phyloP scores from a whole-genome alignment of 2,888 invertebrate species.

The Rhogogaster chlorosoma region DNA sequence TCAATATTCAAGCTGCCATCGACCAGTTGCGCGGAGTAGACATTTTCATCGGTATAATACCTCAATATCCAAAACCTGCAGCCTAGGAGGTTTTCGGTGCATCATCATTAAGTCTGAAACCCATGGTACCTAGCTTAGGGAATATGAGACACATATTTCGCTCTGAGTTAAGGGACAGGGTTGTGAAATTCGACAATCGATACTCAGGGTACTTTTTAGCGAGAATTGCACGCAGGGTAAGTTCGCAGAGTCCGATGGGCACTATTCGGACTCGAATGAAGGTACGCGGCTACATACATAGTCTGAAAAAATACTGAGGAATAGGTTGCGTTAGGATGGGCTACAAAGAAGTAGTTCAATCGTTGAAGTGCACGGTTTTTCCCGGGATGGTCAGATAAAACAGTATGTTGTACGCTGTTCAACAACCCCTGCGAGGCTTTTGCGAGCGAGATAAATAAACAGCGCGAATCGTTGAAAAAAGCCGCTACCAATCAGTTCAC shows the following conservation, averaged over 20 bases:
- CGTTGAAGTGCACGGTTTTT: slow-evolving; percentile 7
- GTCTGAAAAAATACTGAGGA: not conserved
- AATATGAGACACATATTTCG: not conserved
- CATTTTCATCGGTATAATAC: not conserved
- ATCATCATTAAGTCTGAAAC: not conserved
- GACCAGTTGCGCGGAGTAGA: not conserved
- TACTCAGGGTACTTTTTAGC: not conserved
- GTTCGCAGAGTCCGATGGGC: not conserved
- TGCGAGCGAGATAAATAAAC: not conserved
- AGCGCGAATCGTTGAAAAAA: not conserved
- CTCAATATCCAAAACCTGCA: not conserved
- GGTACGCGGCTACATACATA: not conserved
- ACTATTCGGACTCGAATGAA: not conserved
- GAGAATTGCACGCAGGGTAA: not conserved
- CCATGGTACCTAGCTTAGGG: not conserved
- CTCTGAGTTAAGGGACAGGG: not conserved
- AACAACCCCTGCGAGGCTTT: not conserved
- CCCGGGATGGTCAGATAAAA: slow-evolving; percentile 22
- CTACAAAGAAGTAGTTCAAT: not conserved
- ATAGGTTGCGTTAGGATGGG: slow-evolving; percentile 2
- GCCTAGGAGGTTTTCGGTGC: not conserved
- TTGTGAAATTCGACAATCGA: not conserved
- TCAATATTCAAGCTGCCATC: not conserved
- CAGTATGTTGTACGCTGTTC: not conserved
- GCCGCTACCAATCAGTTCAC: not conserved